Base-by-base conservation (phyloP, 2,113 vertebrate species). In the Actenoides hombroni region DNA sequence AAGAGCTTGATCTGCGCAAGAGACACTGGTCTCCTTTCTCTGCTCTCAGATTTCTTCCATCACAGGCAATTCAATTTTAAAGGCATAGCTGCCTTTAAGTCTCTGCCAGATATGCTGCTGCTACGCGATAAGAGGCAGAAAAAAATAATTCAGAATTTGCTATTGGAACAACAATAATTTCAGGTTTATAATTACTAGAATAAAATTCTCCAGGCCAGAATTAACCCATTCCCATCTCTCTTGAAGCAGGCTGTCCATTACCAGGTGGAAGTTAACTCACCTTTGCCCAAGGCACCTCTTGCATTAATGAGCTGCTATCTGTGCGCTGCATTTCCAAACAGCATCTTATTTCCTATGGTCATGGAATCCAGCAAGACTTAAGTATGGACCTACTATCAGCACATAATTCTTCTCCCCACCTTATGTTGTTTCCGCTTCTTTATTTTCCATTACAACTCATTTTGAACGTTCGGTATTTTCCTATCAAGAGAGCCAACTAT, bases 1-100 rank as follows among this genome's bases (percentile, higher is more conserved):
- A 42, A 5, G 67, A 60, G 78, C 37, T 13, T 37, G 71, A 33
- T 39, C 51, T 67, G 64, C 48, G 13, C 65, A 83, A 37, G 56
- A 78, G 59, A 70, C 53, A 39, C 15, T 19, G 21, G 53, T 75
- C 63, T 86, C 77, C 24, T 65, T 8, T 24, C 46, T 92, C 69
- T 67, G 90, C 79, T 95, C 91, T 91, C 91, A 70, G 67, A 51
- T 97, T 96, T 97, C 95, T 82, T 90, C 85, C 88, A 88, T 79
- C 93, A 40, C 48, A 80, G 60, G 77, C 77, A 83, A 94, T 75
- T 28, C 53, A 46, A 31, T 75, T 53, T 92, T 91, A 90, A 96
- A 97, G 93, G 57, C 39, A 63, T 86, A 95, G 91, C 85, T 90
- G 92, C 95, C 67, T 71, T 16, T 16, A 10, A 77, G 24, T 29